Evolutionary conservation across 1,140 invertebrate species (phyloP).

Genomic region (Calosoma granatense): DNA sequence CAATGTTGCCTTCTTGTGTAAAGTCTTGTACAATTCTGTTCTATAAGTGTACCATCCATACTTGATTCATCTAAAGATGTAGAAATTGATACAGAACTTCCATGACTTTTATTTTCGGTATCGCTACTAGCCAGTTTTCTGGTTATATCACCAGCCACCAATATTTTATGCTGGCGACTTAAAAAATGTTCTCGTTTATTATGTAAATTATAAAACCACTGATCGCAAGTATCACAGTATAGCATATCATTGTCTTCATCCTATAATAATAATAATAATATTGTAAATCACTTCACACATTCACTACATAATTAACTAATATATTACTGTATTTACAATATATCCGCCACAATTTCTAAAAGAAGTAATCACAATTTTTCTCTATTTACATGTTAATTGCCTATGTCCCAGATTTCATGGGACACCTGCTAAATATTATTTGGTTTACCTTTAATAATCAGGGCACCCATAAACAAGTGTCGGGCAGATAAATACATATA

Average conservation of each 20-base stretch:
- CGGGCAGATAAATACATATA: neutral
- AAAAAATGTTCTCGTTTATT: slow-evolving; percentile 49
- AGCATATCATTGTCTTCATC: slow-evolving; percentile 46
- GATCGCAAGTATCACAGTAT: slow-evolving; percentile 46
- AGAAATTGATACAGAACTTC: slow-evolving; percentile 20
- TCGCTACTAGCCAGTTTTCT: slow-evolving; percentile 23
- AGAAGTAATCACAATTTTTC: too few relatives aligned
- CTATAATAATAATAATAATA: slow-evolving; percentile 27
- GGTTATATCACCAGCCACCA: slow-evolving; percentile 30
- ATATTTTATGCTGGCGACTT: slow-evolving; percentile 43
- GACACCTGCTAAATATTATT: too few relatives aligned
- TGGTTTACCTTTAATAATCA: too few relatives aligned
- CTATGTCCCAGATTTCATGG: too few relatives aligned
- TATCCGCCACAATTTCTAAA: too few relatives aligned
- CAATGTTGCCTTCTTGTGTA: neutral
- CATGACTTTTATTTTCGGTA: slow-evolving; percentile 16
- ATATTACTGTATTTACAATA: too few relatives aligned
- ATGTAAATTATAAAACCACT: slow-evolving; percentile 46
- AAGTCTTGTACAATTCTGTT: slow-evolving; percentile 10
- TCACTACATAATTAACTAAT: too few relatives aligned
- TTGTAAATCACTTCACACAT: neutral
- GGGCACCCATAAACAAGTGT: neutral
- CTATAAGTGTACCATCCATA: slow-evolving; percentile 27
- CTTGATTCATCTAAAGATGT: slow-evolving; percentile 35
- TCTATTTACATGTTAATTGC: too few relatives aligned